Conservation (phyloP, 2,888 invertebrate species). For the Epistrophe grossulariae region DNA sequence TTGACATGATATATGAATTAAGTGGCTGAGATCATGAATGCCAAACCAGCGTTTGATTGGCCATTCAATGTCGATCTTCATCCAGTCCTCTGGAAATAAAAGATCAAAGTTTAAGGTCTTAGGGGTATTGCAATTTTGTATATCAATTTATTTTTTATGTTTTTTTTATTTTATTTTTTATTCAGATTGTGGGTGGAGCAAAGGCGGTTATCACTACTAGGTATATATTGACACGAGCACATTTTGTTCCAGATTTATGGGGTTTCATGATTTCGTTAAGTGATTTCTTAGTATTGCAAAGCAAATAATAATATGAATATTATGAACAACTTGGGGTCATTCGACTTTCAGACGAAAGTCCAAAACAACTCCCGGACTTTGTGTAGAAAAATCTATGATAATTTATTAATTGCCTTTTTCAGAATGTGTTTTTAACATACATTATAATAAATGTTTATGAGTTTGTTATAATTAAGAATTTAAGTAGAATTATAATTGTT, state of each 20-base stretch:
- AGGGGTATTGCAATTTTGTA: neutral
- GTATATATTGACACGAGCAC: conserved; percentile 29
- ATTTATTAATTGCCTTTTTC: neutral
- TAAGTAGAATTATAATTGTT: conserved; percentile 2
- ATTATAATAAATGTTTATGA: neutral
- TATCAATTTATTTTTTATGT: conserved; percentile 5
- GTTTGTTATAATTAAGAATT: neutral
- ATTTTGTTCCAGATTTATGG: conserved; percentile 37
- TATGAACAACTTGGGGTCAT: conserved; percentile 58
- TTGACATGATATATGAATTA: conserved; percentile 91
- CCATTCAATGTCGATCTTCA: conserved; percentile 91
- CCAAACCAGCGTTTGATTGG: conserved; percentile 91
- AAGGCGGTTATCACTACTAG: conserved; percentile 26
- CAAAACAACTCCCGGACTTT: conserved; percentile 70
- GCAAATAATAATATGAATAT: neutral
- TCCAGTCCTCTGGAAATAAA: conserved; percentile 89
- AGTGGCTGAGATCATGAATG: conserved; percentile 87
- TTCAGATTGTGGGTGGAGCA: conserved; percentile 39
- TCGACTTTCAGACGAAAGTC: conserved; percentile 70
- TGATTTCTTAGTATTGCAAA: conserved; percentile 20
- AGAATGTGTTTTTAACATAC: conserved; percentile 17
- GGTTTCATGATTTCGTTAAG: conserved; percentile 21
- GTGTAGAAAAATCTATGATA: conserved; percentile 33
- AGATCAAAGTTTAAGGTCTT: conserved; percentile 31
- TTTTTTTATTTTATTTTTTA: neutral